Percentiles rank a stretch among this genome's conserved stretches.
Evolutionary conservation across 2,888 invertebrate species (phyloP).

Genomic region (Brachylomia viminalis): DNA sequence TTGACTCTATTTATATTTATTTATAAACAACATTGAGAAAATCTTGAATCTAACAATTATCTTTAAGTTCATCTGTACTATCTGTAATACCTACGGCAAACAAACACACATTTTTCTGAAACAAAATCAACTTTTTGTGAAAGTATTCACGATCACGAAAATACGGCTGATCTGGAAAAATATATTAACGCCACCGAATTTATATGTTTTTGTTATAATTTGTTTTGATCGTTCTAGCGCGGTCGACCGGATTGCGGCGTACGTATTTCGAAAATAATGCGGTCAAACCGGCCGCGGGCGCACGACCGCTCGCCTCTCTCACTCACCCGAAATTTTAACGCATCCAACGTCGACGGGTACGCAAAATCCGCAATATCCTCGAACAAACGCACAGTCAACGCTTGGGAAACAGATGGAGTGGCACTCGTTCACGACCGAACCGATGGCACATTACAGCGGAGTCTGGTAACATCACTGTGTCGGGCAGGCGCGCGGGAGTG

Average conservation of each 20-base stretch:
- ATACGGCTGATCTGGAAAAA: conserved; percentile 70
- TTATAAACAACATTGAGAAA: conserved; percentile 1
- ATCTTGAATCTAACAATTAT: background rate
- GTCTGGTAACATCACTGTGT: conserved; percentile 86
- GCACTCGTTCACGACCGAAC: conserved; percentile 85
- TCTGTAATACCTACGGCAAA: conserved; percentile 28
- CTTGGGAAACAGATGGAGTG: conserved; percentile 85
- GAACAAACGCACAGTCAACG: conserved; percentile 80
- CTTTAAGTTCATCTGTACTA: background rate
- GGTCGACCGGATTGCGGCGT: conserved; percentile 88
- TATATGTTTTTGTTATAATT: conserved; percentile 87
- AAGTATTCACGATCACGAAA: conserved; percentile 67
- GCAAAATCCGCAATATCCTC: conserved; percentile 84
- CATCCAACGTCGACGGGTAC: conserved; percentile 88
- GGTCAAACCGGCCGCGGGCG: conserved; percentile 89
- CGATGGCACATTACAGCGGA: conserved; percentile 85
- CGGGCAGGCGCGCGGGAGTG: conserved; percentile 81
- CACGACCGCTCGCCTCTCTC: conserved; percentile 86
- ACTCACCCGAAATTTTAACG: conserved; percentile 90
- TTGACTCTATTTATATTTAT: conserved; percentile 24
- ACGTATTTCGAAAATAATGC: conserved; percentile 90
- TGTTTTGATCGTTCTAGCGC: conserved; percentile 89
- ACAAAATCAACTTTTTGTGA: conserved; percentile 54
- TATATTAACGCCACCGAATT: conserved; percentile 76
- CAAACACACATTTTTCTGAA: conserved; percentile 50